phyloP scores from a whole-genome alignment of 2,888 invertebrate species.

The Scaptomyza flava region DNA sequence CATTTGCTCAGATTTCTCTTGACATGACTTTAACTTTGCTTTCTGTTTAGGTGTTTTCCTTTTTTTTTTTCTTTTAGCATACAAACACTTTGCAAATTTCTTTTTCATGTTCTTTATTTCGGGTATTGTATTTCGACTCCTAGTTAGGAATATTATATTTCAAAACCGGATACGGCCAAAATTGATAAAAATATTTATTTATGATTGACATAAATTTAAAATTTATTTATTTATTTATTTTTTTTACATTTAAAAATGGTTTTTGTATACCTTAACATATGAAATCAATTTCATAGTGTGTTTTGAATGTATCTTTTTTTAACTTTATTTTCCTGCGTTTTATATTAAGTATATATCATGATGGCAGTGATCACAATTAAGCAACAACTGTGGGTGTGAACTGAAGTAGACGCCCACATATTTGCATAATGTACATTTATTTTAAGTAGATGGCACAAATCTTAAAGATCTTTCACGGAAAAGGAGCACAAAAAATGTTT shows the following conservation, averaged over 20 bases:
- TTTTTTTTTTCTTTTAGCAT: constrained; percentile 33
- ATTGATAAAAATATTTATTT: no score
- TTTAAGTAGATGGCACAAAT: constrained; percentile 32
- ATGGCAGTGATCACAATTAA: constrained; percentile 26
- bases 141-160: not conserved
- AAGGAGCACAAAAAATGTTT: constrained; percentile 9
- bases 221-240: not conserved
- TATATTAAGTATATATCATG: constrained; percentile 43
- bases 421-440: constrained; percentile 54
- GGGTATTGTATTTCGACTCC: constrained; percentile 20
- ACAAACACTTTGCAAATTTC: constrained; percentile 52
- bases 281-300: not conserved
- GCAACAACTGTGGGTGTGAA: constrained; percentile 32
- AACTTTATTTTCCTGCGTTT: not conserved
- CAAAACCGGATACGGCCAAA: not conserved
- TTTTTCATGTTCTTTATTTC: constrained; percentile 16
- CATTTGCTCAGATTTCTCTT: constrained; percentile 75
- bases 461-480: constrained; percentile 24
- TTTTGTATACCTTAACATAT: not conserved
- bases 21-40: constrained; percentile 71
- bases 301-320: not conserved
- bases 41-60: constrained; percentile 44
- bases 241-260: not conserved
- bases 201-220: no score
- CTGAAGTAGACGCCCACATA: constrained; percentile 35